These are phyloP conservation scores for Pomatostomus ruficeps DNA, from an alignment of 2,113 vertebrate genomes.

Conservation along the genomic window DNA sequence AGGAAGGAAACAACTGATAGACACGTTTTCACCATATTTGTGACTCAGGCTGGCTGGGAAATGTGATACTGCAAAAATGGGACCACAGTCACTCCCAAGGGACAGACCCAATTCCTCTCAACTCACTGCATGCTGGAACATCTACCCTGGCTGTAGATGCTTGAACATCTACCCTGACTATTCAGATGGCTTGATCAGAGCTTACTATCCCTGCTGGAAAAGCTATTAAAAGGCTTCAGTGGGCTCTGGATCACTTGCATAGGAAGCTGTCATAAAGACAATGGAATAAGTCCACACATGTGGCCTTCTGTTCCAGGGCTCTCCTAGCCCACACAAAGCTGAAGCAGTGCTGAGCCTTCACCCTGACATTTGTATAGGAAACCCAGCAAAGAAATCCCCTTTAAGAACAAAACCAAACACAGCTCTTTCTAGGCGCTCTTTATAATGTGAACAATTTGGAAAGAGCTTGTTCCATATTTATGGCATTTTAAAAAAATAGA, in stretches of 20 bases:
- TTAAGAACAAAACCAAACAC: not conserved
- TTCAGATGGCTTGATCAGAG: not conserved
- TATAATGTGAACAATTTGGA: slow-evolving; percentile 2
- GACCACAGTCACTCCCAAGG: not conserved
- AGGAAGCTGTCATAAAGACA: not conserved
- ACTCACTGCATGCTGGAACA: not conserved
- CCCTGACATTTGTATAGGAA: not conserved
- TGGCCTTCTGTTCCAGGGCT: no score
- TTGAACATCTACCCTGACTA: not conserved
- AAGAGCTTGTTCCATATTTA: slow-evolving; percentile 25
- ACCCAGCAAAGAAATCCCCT: not conserved
- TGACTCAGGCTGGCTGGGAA: accelerated
- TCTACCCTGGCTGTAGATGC: not conserved
- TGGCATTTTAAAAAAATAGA: slow-evolving; percentile 60
- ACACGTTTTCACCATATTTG: not conserved
- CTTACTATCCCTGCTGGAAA: not conserved
- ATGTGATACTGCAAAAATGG: not conserved
- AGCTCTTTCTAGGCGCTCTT: not conserved
- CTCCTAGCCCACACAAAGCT: accelerated
- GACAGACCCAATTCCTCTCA: not conserved
- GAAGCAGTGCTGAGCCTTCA: not conserved
- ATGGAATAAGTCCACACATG: accelerated
- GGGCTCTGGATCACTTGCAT: not conserved
- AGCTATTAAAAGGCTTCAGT: not conserved
- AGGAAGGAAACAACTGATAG: not conserved